Percentiles rank a stretch among this genome's conserved stretches.
phyloP scores from a whole-genome alignment of 2,888 invertebrate species.

The Argyresthia albistria region DNA sequence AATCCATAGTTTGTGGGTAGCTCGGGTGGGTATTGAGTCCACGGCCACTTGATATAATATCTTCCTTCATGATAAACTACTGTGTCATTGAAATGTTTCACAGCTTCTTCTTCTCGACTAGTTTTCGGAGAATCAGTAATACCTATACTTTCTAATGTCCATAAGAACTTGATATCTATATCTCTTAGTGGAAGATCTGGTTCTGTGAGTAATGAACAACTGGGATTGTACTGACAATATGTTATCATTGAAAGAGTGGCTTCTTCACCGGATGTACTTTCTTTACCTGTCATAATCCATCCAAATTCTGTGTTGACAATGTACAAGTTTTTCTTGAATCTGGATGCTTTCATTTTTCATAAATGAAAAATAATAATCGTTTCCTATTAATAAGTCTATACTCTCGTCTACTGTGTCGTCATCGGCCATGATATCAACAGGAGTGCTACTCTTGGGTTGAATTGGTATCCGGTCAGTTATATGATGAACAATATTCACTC shows the following conservation, averaged over 20 bases:
- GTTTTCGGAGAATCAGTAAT: conserved; percentile 14
- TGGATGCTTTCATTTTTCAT: not conserved
- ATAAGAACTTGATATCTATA: conserved; percentile 7
- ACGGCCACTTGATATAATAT: conserved; percentile 14
- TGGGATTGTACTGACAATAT: not conserved
- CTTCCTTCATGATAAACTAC: conserved; percentile 3
- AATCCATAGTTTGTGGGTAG: conserved; percentile 11
- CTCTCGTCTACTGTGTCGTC: conserved; percentile 1
- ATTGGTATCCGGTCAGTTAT: not conserved
- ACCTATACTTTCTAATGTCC: conserved; percentile 16
- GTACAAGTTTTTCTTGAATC: not conserved
- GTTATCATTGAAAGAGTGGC: not conserved
- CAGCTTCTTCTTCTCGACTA: conserved; percentile 7
- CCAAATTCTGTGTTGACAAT: not conserved
- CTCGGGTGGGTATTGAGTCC: conserved; percentile 11
- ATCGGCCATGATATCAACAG: not conserved
- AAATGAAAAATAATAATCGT: conserved; percentile 7
- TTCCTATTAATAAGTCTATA: conserved; percentile 5
- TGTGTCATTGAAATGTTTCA: conserved; percentile 1
- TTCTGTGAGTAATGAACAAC: conserved; percentile 4
- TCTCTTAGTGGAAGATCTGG: conserved; percentile 8
- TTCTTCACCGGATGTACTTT: not conserved
- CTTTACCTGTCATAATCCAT: not conserved
- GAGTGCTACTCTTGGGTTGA: not conserved
- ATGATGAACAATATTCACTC: conserved; percentile 5